These are phyloP conservation scores for Harpalus rufipes DNA, from an alignment of 2,888 invertebrate genomes.

Conservation along the genomic window DNA sequence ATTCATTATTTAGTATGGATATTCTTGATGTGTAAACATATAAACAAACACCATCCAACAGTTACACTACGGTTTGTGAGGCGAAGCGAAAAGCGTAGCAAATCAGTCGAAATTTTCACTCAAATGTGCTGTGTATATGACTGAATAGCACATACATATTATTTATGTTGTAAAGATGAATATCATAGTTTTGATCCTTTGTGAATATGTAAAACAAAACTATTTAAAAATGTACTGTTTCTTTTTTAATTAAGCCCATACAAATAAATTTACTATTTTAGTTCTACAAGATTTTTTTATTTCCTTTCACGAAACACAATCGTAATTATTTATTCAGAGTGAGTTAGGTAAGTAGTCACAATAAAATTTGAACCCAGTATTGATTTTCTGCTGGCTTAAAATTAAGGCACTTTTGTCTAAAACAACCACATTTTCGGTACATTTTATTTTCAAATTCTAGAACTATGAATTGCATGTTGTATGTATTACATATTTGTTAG, in stretches of 20 bases:
- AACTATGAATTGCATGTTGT: no score
- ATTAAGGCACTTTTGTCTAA: no score
- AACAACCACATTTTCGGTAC: no score
- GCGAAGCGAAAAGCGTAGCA: background rate
- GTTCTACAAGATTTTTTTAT: slow-evolving; percentile 43
- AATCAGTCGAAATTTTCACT: slow-evolving; percentile 8
- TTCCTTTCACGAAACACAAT: background rate
- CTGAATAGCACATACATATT: slow-evolving; percentile 38
- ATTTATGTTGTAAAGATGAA: slow-evolving; percentile 56
- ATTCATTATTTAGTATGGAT: slow-evolving; percentile 63
- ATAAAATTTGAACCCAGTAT: no score
- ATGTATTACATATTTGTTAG: no score
- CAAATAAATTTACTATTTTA: slow-evolving; percentile 65
- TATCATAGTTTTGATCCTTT: slow-evolving; percentile 35
- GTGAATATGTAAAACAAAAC: slow-evolving; percentile 61
- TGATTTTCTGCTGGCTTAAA: no score
- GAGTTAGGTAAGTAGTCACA: no score
- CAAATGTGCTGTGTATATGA: slow-evolving; percentile 26
- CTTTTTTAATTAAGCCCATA: slow-evolving; percentile 56
- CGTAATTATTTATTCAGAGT: background rate
- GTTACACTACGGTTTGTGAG: background rate
- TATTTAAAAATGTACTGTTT: slow-evolving; percentile 62
- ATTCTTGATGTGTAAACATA: slow-evolving; percentile 52
- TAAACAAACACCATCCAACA: slow-evolving; percentile 26
- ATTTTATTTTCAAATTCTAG: no score